These are phyloP conservation scores for Psophia crepitans DNA, from an alignment of 2,113 vertebrate genomes.

Conservation along the genomic window DNA sequence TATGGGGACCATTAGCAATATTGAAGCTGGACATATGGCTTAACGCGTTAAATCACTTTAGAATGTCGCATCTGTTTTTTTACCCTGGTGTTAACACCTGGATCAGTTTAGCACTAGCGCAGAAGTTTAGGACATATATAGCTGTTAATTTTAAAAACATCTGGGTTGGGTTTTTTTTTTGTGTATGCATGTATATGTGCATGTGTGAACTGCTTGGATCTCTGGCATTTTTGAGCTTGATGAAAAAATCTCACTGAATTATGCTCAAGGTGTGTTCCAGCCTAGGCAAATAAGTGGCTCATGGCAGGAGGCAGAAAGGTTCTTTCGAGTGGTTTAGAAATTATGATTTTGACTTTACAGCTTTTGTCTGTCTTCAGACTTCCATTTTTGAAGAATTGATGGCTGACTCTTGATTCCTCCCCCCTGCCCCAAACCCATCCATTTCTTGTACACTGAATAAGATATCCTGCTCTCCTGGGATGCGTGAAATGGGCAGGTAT, in stretches of 20 bases:
- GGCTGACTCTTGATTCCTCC: not conserved
- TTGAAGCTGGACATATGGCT: slow-evolving; percentile 63
- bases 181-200: not conserved
- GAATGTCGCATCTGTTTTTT: slow-evolving; percentile 63
- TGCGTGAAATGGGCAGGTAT: slow-evolving; percentile 42
- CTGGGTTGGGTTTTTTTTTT: slow-evolving; percentile 30
- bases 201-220: slow-evolving; percentile 35
- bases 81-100: slow-evolving; percentile 72
- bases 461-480: slow-evolving; percentile 24
- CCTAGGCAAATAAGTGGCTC: slow-evolving; percentile 29
- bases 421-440: not conserved
- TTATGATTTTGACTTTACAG: not conserved
- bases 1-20: slow-evolving; percentile 68
- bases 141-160: slow-evolving; percentile 76
- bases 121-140: slow-evolving; percentile 60
- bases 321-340: not conserved
- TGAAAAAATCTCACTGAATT: not conserved
- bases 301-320: not conserved
- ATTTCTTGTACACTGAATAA: slow-evolving; percentile 42
- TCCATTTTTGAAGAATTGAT: not conserved
- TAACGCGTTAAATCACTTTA: slow-evolving; percentile 67
- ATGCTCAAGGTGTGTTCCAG: not conserved
- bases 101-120: slow-evolving; percentile 71
- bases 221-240: slow-evolving; percentile 26
- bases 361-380: not conserved